phyloP scores from a whole-genome alignment of 2,113 vertebrate genomes.

The Xenopus laevis region DNA sequence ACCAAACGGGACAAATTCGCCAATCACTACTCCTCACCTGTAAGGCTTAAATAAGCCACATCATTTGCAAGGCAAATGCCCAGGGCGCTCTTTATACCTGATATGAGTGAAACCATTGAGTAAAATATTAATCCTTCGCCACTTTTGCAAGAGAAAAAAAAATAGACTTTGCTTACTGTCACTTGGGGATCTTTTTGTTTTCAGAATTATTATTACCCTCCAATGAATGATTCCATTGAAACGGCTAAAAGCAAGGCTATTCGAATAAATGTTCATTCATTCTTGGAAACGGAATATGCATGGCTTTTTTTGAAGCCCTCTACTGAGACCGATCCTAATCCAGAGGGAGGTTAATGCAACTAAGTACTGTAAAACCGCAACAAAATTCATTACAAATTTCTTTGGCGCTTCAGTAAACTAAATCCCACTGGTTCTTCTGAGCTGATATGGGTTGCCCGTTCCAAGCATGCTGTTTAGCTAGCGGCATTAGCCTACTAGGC shows the following conservation, averaged over 20 bases:
- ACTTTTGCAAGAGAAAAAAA: background rate
- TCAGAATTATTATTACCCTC: background rate
- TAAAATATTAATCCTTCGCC: background rate
- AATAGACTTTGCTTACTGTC: background rate
- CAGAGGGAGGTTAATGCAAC: constrained; percentile 25
- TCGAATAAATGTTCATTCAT: constrained; percentile 1
- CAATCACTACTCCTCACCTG: too few relatives aligned
- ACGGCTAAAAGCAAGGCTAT: background rate
- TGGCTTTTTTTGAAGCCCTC: constrained; percentile 2
- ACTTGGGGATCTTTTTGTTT: background rate
- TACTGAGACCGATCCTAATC: constrained; percentile 1
- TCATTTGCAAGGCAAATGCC: too few relatives aligned
- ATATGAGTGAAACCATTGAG: too few relatives aligned
- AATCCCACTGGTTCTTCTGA: background rate
- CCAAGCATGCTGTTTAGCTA: background rate
- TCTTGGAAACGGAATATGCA: background rate
- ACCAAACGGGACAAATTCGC: too few relatives aligned
- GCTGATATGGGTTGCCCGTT: background rate
- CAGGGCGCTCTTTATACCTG: too few relatives aligned
- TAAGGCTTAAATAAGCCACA: too few relatives aligned
- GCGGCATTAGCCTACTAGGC: too few relatives aligned
- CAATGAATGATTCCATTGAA: background rate
- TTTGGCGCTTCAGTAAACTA: constrained; percentile 2
- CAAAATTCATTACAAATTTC: constrained; percentile 33
- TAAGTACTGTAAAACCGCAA: constrained; percentile 38